phyloP scores from a whole-genome alignment of 2,888 invertebrate genomes.

The Tupiocoris notatus region DNA sequence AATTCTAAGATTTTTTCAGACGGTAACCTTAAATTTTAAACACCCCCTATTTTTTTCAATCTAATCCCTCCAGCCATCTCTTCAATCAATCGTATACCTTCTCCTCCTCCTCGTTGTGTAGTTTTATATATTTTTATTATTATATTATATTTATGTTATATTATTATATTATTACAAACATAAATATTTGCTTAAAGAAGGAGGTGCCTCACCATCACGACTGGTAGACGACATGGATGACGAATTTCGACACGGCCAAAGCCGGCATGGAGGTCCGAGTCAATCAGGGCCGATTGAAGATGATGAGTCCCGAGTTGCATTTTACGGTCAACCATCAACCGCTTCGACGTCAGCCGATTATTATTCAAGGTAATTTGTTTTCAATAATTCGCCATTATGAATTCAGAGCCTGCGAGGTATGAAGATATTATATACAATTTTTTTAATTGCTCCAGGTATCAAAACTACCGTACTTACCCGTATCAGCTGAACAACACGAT shows the following conservation, averaged over 20 bases:
- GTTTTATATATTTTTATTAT: too few relatives aligned
- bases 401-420: too few relatives aligned
- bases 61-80: too few relatives aligned
- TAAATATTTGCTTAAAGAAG: constrained; percentile 4
- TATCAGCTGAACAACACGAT: constrained; percentile 55
- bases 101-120: too few relatives aligned
- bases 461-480: constrained; percentile 43
- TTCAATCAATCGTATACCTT: too few relatives aligned
- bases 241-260: background rate
- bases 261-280: background rate
- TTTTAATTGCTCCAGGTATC: constrained; percentile 42
- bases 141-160: too few relatives aligned
- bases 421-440: too few relatives aligned
- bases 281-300: background rate
- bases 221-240: constrained; percentile 30
- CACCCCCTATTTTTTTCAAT: too few relatives aligned
- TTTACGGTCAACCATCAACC: background rate
- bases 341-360: constrained; percentile 25
- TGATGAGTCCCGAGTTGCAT: background rate
- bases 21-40: too few relatives aligned
- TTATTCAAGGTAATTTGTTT: constrained; percentile 23
- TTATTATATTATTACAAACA: background rate
- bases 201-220: constrained; percentile 25
- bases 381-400: too few relatives aligned
- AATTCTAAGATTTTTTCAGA: too few relatives aligned